Evolutionary conservation across 1,140 invertebrate species (phyloP).

Genomic region (Lepidostoma basale): DNA sequence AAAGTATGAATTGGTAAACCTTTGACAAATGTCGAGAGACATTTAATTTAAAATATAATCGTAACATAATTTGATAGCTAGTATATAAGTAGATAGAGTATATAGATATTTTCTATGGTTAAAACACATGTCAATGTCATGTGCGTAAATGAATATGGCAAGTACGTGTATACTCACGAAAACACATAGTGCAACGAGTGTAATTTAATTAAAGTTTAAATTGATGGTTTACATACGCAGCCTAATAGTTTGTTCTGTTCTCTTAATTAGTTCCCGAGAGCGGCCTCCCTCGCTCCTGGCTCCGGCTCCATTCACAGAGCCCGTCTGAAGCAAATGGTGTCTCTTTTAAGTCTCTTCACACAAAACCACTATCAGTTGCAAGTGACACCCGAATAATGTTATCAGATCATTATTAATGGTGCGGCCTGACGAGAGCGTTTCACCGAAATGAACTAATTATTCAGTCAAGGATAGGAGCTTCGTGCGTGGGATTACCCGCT

Average conservation of each 20-base stretch:
- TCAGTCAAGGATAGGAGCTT: not conserved
- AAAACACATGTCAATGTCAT: too few species aligned
- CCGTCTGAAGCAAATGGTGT: constrained; percentile 10
- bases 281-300: not conserved
- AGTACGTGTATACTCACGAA: not conserved
- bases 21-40: too few species aligned
- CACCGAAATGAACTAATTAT: constrained; percentile 12
- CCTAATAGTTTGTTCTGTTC: not conserved
- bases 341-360: constrained; percentile 2
- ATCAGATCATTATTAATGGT: constrained; percentile 27
- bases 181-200: not conserved
- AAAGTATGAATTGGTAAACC: too few species aligned
- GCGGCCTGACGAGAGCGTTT: not conserved
- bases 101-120: too few species aligned
- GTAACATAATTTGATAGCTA: too few species aligned
- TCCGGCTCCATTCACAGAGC: too few species aligned
- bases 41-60: too few species aligned
- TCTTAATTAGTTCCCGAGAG: not conserved
- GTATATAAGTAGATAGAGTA: too few species aligned
- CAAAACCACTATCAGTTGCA: constrained; percentile 14
- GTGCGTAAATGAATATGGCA: not conserved
- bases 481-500: not conserved
- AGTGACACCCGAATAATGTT: constrained; percentile 24
- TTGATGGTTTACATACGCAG: not conserved
- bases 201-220: not conserved